phyloP scores from a whole-genome alignment of 2,888 invertebrate species.

The Galerucella pusilla region DNA sequence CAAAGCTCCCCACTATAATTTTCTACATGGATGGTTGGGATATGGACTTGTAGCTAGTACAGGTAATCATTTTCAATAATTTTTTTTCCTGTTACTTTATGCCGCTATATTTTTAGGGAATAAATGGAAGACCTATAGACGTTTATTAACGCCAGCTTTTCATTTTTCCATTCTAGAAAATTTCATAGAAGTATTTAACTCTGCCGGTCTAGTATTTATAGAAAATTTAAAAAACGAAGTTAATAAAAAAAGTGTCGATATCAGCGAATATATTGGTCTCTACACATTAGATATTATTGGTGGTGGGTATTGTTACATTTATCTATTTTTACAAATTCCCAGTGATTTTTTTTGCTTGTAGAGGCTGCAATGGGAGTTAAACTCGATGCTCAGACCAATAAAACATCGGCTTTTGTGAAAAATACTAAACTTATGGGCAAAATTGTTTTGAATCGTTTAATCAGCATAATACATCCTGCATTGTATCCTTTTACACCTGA shows the following conservation, averaged over 20 bases:
- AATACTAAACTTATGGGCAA: slow-evolving; percentile 71
- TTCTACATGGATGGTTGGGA: slow-evolving; percentile 33
- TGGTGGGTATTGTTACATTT: slow-evolving; percentile 62
- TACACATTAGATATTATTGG: slow-evolving; percentile 74
- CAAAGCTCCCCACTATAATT: slow-evolving; percentile 33
- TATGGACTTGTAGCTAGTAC: slow-evolving; percentile 33
- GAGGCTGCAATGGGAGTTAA: slow-evolving; percentile 87
- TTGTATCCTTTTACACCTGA: slow-evolving; percentile 69
- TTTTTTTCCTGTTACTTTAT: neutral
- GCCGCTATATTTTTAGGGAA: slow-evolving; percentile 51
- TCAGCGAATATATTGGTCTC: slow-evolving; percentile 72
- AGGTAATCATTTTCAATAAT: slow-evolving; percentile 29
- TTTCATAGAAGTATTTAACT: slow-evolving; percentile 77
- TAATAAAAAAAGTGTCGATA: slow-evolving; percentile 67
- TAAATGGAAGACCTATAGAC: slow-evolving; percentile 76
- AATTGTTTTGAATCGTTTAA: slow-evolving; percentile 51
- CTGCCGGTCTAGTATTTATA: slow-evolving; percentile 70
- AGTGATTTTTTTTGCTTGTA: slow-evolving; percentile 64
- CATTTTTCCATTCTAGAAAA: slow-evolving; percentile 82
- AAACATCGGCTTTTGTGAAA: slow-evolving; percentile 77
- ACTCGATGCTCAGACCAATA: slow-evolving; percentile 76
- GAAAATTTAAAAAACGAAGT: slow-evolving; percentile 66
- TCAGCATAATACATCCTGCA: slow-evolving; percentile 54
- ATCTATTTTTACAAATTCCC: neutral
- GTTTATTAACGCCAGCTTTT: slow-evolving; percentile 81